Conservation (phyloP, 2,888 invertebrate species). For the Thera obeliscata region DNA sequence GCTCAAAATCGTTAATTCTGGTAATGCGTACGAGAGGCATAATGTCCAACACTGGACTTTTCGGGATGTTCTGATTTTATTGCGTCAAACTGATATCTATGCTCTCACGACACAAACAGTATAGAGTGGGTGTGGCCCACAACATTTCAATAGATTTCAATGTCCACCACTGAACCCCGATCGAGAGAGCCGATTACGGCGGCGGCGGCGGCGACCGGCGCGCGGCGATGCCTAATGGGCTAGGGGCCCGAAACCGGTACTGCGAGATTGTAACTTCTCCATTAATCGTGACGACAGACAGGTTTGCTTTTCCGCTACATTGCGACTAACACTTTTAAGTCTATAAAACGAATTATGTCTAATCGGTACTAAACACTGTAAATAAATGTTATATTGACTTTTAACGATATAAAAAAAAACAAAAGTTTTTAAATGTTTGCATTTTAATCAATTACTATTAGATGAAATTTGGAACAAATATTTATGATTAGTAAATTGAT, state of each 20-base stretch:
- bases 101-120: too few species aligned
- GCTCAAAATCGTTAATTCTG: too few species aligned
- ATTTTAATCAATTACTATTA: too few species aligned
- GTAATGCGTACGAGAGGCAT: too few species aligned
- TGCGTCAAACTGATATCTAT: background rate
- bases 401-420: too few species aligned
- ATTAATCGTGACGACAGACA: constrained; percentile 6
- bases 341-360: background rate
- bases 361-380: too few species aligned
- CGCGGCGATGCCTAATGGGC: constrained; percentile 27
- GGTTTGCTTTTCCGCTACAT: background rate
- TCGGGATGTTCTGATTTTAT: background rate
- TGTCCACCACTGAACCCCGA: constrained; percentile 28
- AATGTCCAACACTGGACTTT: too few species aligned
- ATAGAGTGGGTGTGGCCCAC: background rate
- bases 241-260: constrained; percentile 44
- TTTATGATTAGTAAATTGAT: too few species aligned
- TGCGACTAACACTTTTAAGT: background rate
- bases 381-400: too few species aligned
- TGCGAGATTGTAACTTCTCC: constrained; percentile 21
- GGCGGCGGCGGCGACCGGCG: background rate
- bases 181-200: constrained; percentile 33
- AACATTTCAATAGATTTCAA: background rate
- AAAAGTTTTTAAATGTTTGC: too few species aligned
- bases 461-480: too few species aligned